A percentile compares a stretch with the other conserved stretches of the same genome.
These are phyloP conservation scores for Steromphala cineraria DNA, from an alignment of 2,888 invertebrate species.

Conservation along the genomic window DNA sequence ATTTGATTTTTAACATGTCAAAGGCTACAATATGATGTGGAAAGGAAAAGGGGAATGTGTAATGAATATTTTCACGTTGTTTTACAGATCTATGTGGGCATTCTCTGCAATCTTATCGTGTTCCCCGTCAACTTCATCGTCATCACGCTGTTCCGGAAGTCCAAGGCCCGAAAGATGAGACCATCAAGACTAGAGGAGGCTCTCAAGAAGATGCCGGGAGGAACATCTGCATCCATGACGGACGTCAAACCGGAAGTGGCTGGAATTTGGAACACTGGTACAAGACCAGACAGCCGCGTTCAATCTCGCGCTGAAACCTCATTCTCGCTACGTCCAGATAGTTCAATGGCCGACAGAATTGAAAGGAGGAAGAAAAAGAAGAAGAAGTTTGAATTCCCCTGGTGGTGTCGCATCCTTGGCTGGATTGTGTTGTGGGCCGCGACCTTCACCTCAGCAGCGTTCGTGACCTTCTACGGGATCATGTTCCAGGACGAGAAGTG, in stretches of 20 bases:
- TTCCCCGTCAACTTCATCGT: slow-evolving; percentile 76
- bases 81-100: slow-evolving; percentile 74
- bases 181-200: slow-evolving; percentile 67
- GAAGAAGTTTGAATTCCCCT: slow-evolving; percentile 66
- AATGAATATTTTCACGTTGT: too few species aligned
- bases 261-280: not conserved
- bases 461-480: slow-evolving; percentile 76
- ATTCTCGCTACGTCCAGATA: not conserved
- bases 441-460: slow-evolving; percentile 72
- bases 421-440: slow-evolving; percentile 75
- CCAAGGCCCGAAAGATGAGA: slow-evolving; percentile 68
- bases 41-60: too few species aligned
- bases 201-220: slow-evolving; percentile 35
- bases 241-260: slow-evolving; percentile 45
- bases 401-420: slow-evolving; percentile 73
- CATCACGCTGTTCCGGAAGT: slow-evolving; percentile 75
- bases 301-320: slow-evolving; percentile 36
- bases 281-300: slow-evolving; percentile 12
- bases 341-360: not conserved
- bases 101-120: slow-evolving; percentile 75
- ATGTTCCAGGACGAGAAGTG: slow-evolving; percentile 76
- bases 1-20: too few species aligned
- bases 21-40: too few species aligned
- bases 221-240: slow-evolving; percentile 28
- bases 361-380: slow-evolving; percentile 50